Base-by-base conservation (phyloP, 2,888 invertebrate species). In the Metallyticus violacea region DNA sequence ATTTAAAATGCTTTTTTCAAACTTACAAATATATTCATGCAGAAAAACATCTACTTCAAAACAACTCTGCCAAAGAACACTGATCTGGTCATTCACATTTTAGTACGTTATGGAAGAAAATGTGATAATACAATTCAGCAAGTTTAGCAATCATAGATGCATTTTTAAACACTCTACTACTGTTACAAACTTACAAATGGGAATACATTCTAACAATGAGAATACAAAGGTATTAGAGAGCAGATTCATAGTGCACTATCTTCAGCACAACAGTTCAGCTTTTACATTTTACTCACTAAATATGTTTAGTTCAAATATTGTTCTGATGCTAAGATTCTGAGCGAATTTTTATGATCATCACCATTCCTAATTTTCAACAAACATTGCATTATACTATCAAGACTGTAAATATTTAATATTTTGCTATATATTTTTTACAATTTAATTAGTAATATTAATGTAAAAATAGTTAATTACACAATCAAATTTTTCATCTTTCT, bases 341-440 rank as follows among this genome's bases (percentile, higher is more conserved):
- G 25, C 15, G 30, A 85, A 26, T 28, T 85, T 9, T 79, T 7
- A 79, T 40, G 29, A 85, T 79, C n/a, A 40, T 79, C 79, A 40
- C 27, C 29, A 26, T 77, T 85, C 30, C 62, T 30, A n/a, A 30
- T 85, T 85, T 79, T 85, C 79, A 40, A 77, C 15, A 62, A 62
- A 15, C 15, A 15, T 62, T 62, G 77, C 40, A 79, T 86, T 30
- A 62, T 62, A 30, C 29, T 28, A 78, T 62, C 25, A 81, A 77
- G 26, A 30, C n/a, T 86, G 78, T 86, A 81, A 27, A 81, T 81
- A 82, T 78, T 81, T 80, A 25, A 29, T 29, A 78, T 86, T 86
- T 81, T 86, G 81, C 86, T 82, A 76, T 77, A 28, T 77, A 81
- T 79, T 85, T 86, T 86, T 86, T 30, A 80, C 22, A 82, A 78